Evolutionary conservation across 1,140 invertebrate species (phyloP).

Genomic region (Pseudomyrmex concolor): DNA sequence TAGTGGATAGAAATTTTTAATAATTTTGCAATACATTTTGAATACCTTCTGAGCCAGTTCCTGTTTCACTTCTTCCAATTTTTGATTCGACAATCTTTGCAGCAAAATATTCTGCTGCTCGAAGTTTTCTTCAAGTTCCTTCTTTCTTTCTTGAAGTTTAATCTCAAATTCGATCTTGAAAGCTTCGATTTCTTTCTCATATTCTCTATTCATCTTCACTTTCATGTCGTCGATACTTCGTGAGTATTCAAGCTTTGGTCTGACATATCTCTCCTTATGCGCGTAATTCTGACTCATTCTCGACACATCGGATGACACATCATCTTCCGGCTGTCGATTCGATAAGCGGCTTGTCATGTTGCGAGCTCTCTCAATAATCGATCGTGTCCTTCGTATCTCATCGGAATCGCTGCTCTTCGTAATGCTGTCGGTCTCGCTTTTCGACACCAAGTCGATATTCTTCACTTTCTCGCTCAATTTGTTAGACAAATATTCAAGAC

Average conservation of each 20-base stretch:
- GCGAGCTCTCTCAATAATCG: slow-evolving; percentile 77
- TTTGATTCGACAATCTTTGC: slow-evolving; percentile 81
- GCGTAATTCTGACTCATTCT: slow-evolving; percentile 60
- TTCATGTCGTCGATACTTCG: slow-evolving; percentile 68
- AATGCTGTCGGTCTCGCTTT: slow-evolving; percentile 76
- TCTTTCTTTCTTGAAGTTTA: slow-evolving; percentile 81
- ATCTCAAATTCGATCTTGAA: slow-evolving; percentile 75
- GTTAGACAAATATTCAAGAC: slow-evolving; percentile 57
- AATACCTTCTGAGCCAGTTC: slow-evolving; percentile 79
- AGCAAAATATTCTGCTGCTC: slow-evolving; percentile 84
- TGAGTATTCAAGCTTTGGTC: slow-evolving; percentile 38
- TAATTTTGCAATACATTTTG: background rate
- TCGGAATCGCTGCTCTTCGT: slow-evolving; percentile 72
- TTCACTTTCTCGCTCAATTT: slow-evolving; percentile 78
- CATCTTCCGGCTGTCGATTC: slow-evolving; percentile 78
- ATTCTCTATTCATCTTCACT: slow-evolving; percentile 60
- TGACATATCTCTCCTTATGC: slow-evolving; percentile 36
- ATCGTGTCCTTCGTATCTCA: slow-evolving; percentile 72
- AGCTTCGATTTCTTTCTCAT: slow-evolving; percentile 72
- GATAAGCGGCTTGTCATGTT: slow-evolving; percentile 69
- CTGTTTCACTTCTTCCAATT: slow-evolving; percentile 80
- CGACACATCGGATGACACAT: slow-evolving; percentile 71
- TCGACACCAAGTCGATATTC: slow-evolving; percentile 81
- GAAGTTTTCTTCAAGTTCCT: slow-evolving; percentile 83
- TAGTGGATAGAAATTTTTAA: too few species aligned